Base-by-base conservation (phyloP, 2,888 invertebrate species). In the Anticlea derivata region DNA sequence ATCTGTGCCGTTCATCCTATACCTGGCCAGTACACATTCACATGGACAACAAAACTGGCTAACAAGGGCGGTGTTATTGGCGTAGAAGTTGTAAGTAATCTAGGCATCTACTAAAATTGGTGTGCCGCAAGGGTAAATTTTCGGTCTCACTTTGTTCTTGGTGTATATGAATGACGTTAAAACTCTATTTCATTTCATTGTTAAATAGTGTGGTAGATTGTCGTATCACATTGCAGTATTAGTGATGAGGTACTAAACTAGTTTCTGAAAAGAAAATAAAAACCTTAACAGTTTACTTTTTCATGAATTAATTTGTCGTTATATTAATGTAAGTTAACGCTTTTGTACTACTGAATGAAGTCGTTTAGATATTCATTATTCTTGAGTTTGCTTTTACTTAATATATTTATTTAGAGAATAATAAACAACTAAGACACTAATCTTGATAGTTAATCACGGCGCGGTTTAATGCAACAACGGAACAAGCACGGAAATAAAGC, bases 1-100 rank as follows among this genome's bases (percentile, higher is more conserved):
- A 97, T 99, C 80, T 99, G 99, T 91, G 98, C 98, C 73, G 95
- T 99, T 71, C 99, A 99, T 91, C 99, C 99, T 50, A 96, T 99
- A 73, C 99, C 99, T 43, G 98, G 99, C 68, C 96, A 98, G 91
- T 97, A 98, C 88, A 95, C 95, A 80, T 99, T 99, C 92, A 93
- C 94, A 67, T 99, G 99, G 99, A 97, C 97, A 75, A 98, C 98
- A 58, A 97, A 97, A 86, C 92, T 98, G 86, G 96, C 97, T 70
- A 98, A 98, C 88, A 96, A 96, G 83, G 96, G 94, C 64, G 94
- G 93, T 65, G 91, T 92, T 63, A 93, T 92, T 73, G 93, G 93
- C 63, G 92, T 92, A 65, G 93, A 93, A 91, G 89, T 92, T 75
- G 91, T 91, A 77, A 88, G 91, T 83, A 62, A 20, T 34, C 10